Evolutionary conservation across 1,140 invertebrate genomes (phyloP), one percentile per base, ranked within the genome.

Genomic region (Chironomus tepperi): DNA sequence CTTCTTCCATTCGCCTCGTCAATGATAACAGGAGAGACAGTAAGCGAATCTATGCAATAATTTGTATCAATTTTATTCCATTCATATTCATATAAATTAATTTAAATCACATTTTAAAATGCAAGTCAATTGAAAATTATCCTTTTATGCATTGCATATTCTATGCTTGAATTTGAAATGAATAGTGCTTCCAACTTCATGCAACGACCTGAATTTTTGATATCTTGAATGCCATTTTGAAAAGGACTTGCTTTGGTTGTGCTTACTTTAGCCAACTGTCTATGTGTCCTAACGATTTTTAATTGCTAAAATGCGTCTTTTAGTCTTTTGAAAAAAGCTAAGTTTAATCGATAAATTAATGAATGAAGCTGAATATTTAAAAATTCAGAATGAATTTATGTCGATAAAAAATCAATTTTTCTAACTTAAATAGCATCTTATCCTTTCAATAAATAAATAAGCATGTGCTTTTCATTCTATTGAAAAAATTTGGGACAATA

Each of bases 21-120:
- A 57, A 47, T 15, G 47, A 12, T 12, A 57, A 15, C n/a, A 57
- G 15, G 47, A 57, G 47, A 57, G 12, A 57, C 12, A 57, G 12
- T 5, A 57, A 57, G 47, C 47, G 47, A 57, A 57, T 57, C n/a
- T 57, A n/a, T n/a, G n/a, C 47, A 57, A 57, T 57, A 57, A 57
- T 57, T 57, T 57, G 47, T 57, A 57, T 57, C 47, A 57, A 57
- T 57, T 57, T 57, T 15, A 57, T 57, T 57, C 47, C 47, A 57
- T 57, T 57, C 12, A 57, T 57, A 57, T 57, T 12, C 47, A 57
- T n/a, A 57, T n/a, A 57, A 57, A 57, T 57, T 57, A 57, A 57
- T 57, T 57, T 57, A 57, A 57, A 57, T 57, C 12, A 57, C 12
- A 57, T 57, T 57, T n/a, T 57, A 12, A 34, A 57, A 15, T 57